Evolutionary conservation across 1,140 invertebrate species (phyloP).

Genomic region (Bombus superbus): DNA sequence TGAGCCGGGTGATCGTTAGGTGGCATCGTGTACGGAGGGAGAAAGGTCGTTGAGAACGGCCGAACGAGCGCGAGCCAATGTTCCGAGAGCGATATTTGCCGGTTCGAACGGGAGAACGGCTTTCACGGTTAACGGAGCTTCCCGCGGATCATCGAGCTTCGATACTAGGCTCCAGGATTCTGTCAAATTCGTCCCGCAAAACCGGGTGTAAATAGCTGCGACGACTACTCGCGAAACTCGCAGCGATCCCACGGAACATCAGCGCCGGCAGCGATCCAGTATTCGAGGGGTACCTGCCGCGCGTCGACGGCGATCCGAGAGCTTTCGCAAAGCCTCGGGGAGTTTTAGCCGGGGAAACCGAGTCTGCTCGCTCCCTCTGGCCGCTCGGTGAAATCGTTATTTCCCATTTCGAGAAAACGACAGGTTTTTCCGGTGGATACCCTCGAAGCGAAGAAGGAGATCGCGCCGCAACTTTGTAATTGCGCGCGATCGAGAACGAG

Average conservation of each 20-base stretch:
- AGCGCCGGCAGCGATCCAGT: slow-evolving; percentile 19
- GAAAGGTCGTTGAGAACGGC: too few species aligned
- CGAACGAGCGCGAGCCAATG: too few species aligned
- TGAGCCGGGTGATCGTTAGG: too few species aligned
- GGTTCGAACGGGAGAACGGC: neutral
- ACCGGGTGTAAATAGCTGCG: slow-evolving; percentile 16
- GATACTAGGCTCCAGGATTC: slow-evolving; percentile 33
- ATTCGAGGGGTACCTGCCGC: neutral
- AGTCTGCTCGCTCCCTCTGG: neutral
- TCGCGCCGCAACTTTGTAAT: neutral
- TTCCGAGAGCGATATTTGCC: too few species aligned
- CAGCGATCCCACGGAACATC: slow-evolving; percentile 23
- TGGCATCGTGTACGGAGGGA: too few species aligned
- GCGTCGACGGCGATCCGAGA: slow-evolving; percentile 11
- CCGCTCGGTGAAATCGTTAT: neutral
- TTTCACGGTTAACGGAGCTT: slow-evolving; percentile 15
- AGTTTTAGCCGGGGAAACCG: slow-evolving; percentile 20
- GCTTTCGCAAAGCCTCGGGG: slow-evolving; percentile 27
- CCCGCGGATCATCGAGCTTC: slow-evolving; percentile 18
- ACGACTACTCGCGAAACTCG: slow-evolving; percentile 34
- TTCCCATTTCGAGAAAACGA: neutral
- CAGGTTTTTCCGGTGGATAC: too few species aligned
- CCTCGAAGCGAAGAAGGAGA: neutral
- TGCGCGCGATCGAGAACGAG: neutral
- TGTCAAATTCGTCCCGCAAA: slow-evolving; percentile 49